Percentiles rank a stretch among this genome's conserved stretches.
Evolutionary conservation across 1,140 invertebrate genomes (phyloP).

Genomic region (Arion vulgaris): DNA sequence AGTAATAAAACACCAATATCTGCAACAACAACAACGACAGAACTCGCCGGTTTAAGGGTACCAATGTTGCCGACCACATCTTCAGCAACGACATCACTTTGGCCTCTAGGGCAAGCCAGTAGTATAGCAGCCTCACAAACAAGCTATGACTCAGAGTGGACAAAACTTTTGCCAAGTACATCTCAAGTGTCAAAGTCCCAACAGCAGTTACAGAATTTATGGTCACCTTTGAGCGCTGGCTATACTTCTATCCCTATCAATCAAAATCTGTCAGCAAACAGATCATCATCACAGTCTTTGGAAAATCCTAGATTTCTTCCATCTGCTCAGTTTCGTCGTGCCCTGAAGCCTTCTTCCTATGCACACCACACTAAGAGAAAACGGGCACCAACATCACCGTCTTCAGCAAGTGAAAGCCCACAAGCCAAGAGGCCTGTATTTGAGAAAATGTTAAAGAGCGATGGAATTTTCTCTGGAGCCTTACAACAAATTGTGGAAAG

Average conservation of each 20-base stretch:
- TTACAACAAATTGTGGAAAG: conserved; percentile 9
- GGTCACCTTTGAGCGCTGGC: not conserved
- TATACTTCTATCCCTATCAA: conserved; percentile 14
- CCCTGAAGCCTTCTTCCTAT: conserved; percentile 1
- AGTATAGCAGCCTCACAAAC: not conserved
- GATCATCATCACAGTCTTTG: not conserved
- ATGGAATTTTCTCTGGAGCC: conserved; percentile 1
- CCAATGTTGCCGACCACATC: not conserved
- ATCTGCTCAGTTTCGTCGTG: not conserved
- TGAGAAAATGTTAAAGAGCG: conserved; percentile 14
- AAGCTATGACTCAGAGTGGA: conserved; percentile 1
- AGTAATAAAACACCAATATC: not conserved
- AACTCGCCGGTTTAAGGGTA: not conserved
- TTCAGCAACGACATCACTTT: not conserved
- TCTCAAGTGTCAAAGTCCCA: not conserved
- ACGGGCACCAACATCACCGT: not conserved
- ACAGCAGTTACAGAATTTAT: not conserved
- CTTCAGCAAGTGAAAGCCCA: not conserved
- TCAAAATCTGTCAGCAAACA: conserved; percentile 2
- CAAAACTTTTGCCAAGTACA: conserved; percentile 5
- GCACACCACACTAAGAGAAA: not conserved
- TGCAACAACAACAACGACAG: not conserved
- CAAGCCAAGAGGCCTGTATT: conserved; percentile 9
- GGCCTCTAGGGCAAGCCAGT: not conserved
- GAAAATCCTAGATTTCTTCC: not conserved